Evolutionary conservation across 2,888 invertebrate species (phyloP), one percentile per base, ranked within the genome.

Genomic region (Drosophila austrosaltans): DNA sequence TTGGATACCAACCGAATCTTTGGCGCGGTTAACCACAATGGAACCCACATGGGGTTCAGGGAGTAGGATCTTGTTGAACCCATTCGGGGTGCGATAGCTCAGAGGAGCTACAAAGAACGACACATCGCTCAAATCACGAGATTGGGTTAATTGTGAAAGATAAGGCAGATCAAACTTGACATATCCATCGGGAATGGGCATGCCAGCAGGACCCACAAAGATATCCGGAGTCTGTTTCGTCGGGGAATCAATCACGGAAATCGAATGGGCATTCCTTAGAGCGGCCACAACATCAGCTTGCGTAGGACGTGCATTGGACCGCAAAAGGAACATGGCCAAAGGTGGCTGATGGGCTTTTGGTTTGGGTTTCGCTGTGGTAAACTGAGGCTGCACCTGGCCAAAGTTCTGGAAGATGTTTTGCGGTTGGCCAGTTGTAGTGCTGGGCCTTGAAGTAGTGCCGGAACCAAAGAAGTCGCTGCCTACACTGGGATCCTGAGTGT

Each of bases 41-140:
- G 97, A 97, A 1, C 97, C 97, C 0, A 97, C 96, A 83, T 97
- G 97, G 0, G 97, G 97, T 12, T 96, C 95, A 0, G 97, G 97
- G 90, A 97, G 94, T 0, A 96, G 95, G 75, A 97, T 97, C 92
- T 97, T 97, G 0, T 96, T 96, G 89, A 96, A 97, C 2, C 97
- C 97, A 58, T 94, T 93, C 0, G 97, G 97, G n/a, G 97, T 95
- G 78, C 95, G 95, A 86, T 97, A 97, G 86, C 96, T 97, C 28
- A 97, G 91, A 0, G 97, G 97, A 0, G 97, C 97, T 6, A 97
- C 97, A 82, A 97, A 97, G 92, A 97, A 97, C 0, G 97, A 96
- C 1, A 96, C 91, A 77, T 96, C 95, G 63, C 95, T 95, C 1
- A 96, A 93, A 91, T 96, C 96, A 22, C 94, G 95, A 0, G 81